Conservation (phyloP, 1,140 invertebrate genomes). For the Brachionus koreanus region DNA sequence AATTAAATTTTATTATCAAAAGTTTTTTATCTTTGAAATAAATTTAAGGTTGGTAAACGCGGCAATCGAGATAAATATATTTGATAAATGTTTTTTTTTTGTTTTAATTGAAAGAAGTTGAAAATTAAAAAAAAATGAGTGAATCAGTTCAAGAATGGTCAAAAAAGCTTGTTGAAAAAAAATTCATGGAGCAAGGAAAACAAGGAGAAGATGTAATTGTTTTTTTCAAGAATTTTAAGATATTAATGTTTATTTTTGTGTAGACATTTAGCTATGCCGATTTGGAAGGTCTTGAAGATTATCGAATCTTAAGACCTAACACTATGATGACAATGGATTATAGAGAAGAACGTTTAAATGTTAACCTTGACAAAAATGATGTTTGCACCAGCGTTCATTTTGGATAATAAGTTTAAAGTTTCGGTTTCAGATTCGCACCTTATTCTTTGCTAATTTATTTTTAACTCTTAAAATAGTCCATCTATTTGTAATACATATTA, state of each 20-base stretch:
- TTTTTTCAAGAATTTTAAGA: not conserved
- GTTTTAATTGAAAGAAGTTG: too few species aligned
- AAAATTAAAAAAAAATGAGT: not conserved
- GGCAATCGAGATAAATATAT: too few species aligned
- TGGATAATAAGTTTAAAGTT: not conserved
- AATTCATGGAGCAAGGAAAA: not conserved
- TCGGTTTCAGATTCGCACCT: not conserved
- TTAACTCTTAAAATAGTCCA: too few species aligned
- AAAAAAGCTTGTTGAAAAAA: not conserved
- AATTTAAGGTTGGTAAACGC: too few species aligned
- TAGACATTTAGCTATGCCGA: not conserved
- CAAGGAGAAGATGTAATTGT: not conserved
- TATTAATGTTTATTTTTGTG: not conserved
- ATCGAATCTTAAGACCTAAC: not conserved
- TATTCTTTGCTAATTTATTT: too few species aligned
- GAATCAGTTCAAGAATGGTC: not conserved
- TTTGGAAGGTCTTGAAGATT: not conserved
- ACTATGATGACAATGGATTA: not conserved
- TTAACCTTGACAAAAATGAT: not conserved
- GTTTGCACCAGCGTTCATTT: not conserved
- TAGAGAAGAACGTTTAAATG: not conserved
- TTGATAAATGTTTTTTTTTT: too few species aligned
- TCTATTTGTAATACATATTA: too few species aligned
- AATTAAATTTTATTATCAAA: too few species aligned
- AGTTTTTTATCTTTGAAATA: too few species aligned